Base-by-base conservation (phyloP, 2,888 invertebrate species). In the Rhabditophanes sp. region DNA sequence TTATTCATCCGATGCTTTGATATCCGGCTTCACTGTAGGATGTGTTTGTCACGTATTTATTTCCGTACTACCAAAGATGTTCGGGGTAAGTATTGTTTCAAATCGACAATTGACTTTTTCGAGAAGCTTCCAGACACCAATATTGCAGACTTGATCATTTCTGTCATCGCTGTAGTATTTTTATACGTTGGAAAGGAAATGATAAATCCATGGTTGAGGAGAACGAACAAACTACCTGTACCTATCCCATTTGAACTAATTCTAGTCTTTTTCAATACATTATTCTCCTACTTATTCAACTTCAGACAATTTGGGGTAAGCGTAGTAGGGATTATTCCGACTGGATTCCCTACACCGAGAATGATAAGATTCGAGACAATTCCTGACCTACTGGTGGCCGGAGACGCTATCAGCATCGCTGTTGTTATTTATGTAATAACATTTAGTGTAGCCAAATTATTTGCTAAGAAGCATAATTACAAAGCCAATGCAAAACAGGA, bases 381-480 rank as follows among this genome's bases (percentile, higher is more conserved):
- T 39, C 32, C 27, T 0, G 33, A 40, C 9, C 48, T 80, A 15
- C 17, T 32, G n/a, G n/a, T n/a, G n/a, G n/a, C n/a, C 75, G 39
- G 56, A 6, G 67, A 67, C 44, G 64, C 66, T 2, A 36, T 70
- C 20, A 64, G 65, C 20, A 62, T 70, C 15, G 66, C 68, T n/a
- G 64, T 72, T 37, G 69, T 72, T 12, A 56, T 68, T 2, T 71
- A 69, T 51, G 67, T 68, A 8, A 63, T 70, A n/a, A 67, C 68
- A 4, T 66, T 69, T n/a, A 69, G 70, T n/a, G 67, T 72, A 65
- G 69, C 67, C 6, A 68, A 69, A 41, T 55, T 69, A 18, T 65
- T 69, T 37, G 68, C 69, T 8, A 66, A 66, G 41, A 68, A 68
- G 46, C 66, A 70, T 50, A 65, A 66, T 32, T 71, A 71, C 50